These are phyloP conservation scores for Podarcis raffonei DNA, from an alignment of 2,113 vertebrate genomes.

Conservation along the genomic window DNA sequence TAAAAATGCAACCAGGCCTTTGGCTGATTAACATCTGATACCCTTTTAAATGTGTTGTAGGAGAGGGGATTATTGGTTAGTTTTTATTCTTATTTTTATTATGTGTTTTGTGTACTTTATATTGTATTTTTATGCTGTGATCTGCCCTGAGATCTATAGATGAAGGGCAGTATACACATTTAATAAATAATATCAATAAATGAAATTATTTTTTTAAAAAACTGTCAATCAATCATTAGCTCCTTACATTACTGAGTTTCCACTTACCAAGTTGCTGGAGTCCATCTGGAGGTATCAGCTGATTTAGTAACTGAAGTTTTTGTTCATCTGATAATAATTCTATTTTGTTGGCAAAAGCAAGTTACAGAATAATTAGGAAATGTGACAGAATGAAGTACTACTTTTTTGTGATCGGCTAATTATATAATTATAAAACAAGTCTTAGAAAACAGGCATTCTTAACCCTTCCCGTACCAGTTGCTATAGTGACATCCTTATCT, in stretches of 20 bases:
- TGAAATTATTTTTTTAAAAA: no score
- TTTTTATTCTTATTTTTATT: no score
- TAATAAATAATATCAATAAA: no score
- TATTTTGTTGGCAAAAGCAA: not conserved
- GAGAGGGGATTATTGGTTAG: no score
- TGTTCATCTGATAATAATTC: constrained; percentile 2
- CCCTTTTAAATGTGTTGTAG: no score
- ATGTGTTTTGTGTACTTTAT: no score
- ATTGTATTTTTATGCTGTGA: no score
- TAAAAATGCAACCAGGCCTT: no score
- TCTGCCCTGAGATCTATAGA: no score
- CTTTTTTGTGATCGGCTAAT: not conserved
- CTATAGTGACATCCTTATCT: not conserved
- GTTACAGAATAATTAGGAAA: not conserved
- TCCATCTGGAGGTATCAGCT: not conserved
- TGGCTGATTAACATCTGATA: no score
- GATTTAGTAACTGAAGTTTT: constrained; percentile 10
- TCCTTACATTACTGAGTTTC: rapidly evolving
- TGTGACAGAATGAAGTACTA: not conserved
- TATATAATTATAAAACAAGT: no score
- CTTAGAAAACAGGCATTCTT: not conserved
- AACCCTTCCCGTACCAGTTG: not conserved
- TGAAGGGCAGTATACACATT: no score
- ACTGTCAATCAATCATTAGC: not conserved
- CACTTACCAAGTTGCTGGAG: constrained; percentile 1